Conservation (phyloP, 2,888 invertebrate species). For the Drosophila monieri region DNA sequence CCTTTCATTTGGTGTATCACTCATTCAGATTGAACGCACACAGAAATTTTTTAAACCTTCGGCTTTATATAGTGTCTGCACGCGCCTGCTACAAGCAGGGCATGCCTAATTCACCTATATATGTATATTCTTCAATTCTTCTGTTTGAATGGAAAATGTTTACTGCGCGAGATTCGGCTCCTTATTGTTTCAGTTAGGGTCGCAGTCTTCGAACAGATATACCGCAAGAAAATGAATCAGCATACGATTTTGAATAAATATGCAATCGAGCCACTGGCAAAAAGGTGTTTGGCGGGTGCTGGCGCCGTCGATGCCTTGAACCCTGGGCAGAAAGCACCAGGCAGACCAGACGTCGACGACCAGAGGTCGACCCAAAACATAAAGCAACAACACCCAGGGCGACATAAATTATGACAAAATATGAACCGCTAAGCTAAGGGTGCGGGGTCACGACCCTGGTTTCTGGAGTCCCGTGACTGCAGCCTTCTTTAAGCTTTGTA, state of each 20-base stretch:
- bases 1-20: too few species aligned
- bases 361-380: constrained; percentile 43
- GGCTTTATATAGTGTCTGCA: too few species aligned
- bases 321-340: constrained; percentile 11
- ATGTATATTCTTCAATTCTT: too few species aligned
- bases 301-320: constrained; percentile 13
- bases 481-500: constrained; percentile 23
- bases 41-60: too few species aligned
- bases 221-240: constrained; percentile 72
- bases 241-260: constrained; percentile 81
- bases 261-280: constrained; percentile 76
- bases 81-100: too few species aligned
- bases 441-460: constrained; percentile 33
- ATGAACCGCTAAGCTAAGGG: constrained; percentile 56
- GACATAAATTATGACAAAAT: constrained; percentile 82
- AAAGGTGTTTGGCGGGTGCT: constrained; percentile 62
- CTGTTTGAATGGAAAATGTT: neutral
- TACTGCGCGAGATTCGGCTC: neutral
- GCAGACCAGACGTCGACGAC: constrained; percentile 12
- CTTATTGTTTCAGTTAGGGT: neutral
- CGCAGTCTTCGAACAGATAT: constrained; percentile 61
- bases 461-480: neutral
- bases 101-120: too few species aligned
- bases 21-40: too few species aligned
- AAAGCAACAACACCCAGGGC: constrained; percentile 77